Percentiles rank a stretch among this genome's conserved stretches.
Evolutionary conservation across 2,888 invertebrate species (phyloP).

Genomic region (Rhagophthalmus giganteus): DNA sequence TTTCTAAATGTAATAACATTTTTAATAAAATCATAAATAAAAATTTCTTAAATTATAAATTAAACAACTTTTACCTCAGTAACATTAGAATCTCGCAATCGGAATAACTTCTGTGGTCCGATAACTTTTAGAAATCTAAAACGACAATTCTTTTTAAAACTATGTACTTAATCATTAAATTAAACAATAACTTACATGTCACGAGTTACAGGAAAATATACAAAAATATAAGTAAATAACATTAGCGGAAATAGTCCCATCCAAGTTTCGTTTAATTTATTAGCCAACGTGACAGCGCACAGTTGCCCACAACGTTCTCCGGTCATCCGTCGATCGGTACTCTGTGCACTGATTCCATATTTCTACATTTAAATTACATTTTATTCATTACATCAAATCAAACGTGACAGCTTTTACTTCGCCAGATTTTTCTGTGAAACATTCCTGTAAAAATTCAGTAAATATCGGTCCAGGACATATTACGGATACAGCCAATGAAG

Average conservation of each 20-base stretch:
- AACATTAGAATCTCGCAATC: slow-evolving; percentile 54
- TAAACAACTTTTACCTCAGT: slow-evolving; percentile 45
- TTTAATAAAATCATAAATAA: neutral
- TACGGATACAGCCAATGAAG: slow-evolving; percentile 63
- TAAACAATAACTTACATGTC: slow-evolving; percentile 52
- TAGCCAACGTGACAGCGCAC: slow-evolving; percentile 63
- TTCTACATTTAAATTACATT: too few species aligned
- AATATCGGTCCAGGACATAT: slow-evolving; percentile 79
- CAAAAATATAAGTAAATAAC: slow-evolving; percentile 60
- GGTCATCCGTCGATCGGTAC: slow-evolving; percentile 59
- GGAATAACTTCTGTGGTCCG: slow-evolving; percentile 53
- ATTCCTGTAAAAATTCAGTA: slow-evolving; percentile 68
- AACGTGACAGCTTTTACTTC: too few species aligned
- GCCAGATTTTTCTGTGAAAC: slow-evolving; percentile 67
- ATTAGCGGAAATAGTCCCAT: slow-evolving; percentile 68
- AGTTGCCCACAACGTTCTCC: slow-evolving; percentile 62
- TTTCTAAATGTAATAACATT: too few species aligned
- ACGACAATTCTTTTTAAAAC: slow-evolving; percentile 33
- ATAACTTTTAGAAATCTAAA: slow-evolving; percentile 51
- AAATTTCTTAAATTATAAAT: neutral
- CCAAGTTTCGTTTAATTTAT: slow-evolving; percentile 69
- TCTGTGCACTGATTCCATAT: slow-evolving; percentile 50
- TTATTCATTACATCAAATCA: too few species aligned
- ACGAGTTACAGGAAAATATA: slow-evolving; percentile 61
- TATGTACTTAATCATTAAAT: neutral